A percentile compares a stretch with the other conserved stretches of the same genome.
Conservation (phyloP, 2,113 vertebrate genomes). For the Myiozetetes cayanensis region DNA sequence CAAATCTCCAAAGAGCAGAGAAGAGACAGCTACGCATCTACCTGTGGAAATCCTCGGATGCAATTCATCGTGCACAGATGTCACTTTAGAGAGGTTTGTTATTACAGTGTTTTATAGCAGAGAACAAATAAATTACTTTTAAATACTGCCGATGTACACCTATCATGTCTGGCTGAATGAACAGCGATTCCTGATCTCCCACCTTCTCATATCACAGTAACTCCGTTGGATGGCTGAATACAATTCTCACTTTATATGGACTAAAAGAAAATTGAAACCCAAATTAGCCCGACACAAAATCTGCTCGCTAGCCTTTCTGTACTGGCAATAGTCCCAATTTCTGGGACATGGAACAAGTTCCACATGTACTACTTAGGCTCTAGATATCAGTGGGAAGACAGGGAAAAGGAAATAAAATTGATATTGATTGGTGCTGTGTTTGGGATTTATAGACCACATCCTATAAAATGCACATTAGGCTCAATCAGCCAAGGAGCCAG, state of each 20-base stretch:
- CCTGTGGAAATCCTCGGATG: not conserved
- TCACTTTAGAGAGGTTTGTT: not conserved
- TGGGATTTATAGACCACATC: not conserved
- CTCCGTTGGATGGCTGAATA: not conserved
- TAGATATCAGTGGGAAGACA: not conserved
- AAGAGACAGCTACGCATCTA: conserved; percentile 6
- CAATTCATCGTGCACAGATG: not conserved
- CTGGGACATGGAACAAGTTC: not conserved
- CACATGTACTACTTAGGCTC: not conserved
- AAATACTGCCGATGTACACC: not conserved
- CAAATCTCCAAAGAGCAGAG: conserved; percentile 26
- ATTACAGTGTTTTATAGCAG: not conserved
- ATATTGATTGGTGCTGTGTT: not conserved
- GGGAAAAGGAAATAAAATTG: not conserved
- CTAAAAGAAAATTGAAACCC: not conserved
- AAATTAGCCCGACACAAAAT: not conserved
- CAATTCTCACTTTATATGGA: not conserved
- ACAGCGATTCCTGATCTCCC: not conserved
- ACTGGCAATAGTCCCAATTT: not conserved
- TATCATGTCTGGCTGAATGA: not conserved
- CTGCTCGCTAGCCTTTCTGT: not conserved
- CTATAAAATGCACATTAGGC: not conserved
- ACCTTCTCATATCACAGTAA: not conserved
- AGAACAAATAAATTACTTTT: not conserved
- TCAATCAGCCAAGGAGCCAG: not conserved